These are phyloP conservation scores for Sebastes baramenuke DNA, from an alignment of 2,797 vertebrate species.

Conservation along the genomic window DNA sequence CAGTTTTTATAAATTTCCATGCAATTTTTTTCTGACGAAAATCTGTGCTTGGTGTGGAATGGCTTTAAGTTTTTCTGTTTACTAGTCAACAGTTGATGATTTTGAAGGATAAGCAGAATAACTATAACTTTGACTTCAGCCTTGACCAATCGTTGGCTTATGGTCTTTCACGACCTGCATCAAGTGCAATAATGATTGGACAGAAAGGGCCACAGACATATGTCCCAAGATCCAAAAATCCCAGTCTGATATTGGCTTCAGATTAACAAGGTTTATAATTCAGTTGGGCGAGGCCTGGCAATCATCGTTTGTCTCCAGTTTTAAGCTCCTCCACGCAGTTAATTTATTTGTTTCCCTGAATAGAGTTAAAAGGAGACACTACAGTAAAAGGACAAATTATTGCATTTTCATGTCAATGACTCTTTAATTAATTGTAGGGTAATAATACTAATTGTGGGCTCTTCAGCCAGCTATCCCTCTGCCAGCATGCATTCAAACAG, in stretches of 20 bases:
- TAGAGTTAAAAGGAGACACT: not conserved
- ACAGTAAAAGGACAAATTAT: not conserved
- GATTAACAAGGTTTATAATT: not conserved
- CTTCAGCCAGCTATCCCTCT: not conserved
- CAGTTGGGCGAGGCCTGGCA: not conserved
- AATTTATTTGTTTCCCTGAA: not conserved
- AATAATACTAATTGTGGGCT: not conserved
- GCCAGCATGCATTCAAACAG: not conserved
- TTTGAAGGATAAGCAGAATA: not conserved
- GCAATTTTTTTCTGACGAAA: too few relatives aligned
- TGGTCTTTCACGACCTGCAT: not conserved
- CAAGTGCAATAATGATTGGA: not conserved
- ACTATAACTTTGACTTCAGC: not conserved
- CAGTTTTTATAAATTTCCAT: too few relatives aligned
- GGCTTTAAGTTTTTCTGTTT: not conserved
- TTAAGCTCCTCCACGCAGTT: not conserved
- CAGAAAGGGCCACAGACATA: not conserved
- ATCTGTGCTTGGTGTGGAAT: too few relatives aligned
- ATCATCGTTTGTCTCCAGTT: not conserved
- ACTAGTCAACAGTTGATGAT: not conserved
- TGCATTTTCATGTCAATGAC: not conserved
- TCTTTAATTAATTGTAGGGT: not conserved
- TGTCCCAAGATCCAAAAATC: not conserved
- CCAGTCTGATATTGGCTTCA: not conserved
- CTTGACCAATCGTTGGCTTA: not conserved